Evolutionary conservation across 2,888 invertebrate species (phyloP).

Genomic region (Acrocera orbiculus): DNA sequence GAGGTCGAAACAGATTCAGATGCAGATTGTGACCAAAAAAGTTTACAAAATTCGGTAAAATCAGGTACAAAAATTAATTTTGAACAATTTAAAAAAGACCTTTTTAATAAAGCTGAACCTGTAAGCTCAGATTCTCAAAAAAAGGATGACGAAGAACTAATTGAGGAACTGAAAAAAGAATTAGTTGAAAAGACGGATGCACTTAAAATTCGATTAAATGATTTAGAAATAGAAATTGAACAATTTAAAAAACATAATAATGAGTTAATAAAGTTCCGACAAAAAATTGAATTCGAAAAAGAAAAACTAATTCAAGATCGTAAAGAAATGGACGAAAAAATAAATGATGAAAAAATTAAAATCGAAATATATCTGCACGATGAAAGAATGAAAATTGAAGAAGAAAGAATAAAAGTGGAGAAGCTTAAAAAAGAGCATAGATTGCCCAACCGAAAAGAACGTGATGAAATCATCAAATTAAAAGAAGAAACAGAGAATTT

Average conservation of each 20-base stretch:
- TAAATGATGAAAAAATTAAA: slow-evolving; percentile 46
- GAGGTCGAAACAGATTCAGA: slow-evolving; percentile 6
- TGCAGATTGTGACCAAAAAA: slow-evolving; percentile 7
- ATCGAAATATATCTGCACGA: slow-evolving; percentile 48
- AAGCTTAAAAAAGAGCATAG: slow-evolving; percentile 50
- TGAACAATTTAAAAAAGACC: slow-evolving; percentile 22
- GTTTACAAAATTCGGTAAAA: slow-evolving; percentile 5
- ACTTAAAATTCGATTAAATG: slow-evolving; percentile 41
- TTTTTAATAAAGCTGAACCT: slow-evolving; percentile 15
- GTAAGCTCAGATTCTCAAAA: neutral
- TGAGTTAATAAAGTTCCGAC: slow-evolving; percentile 36
- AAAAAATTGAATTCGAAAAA: slow-evolving; percentile 42
- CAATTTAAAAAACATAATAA: slow-evolving; percentile 37
- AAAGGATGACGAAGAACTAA: slow-evolving; percentile 1
- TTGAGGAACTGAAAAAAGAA: slow-evolving; percentile 9
- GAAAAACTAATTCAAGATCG: slow-evolving; percentile 45
- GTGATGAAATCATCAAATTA: slow-evolving; percentile 46
- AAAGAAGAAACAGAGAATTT: slow-evolving; percentile 46
- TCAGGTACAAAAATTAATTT: slow-evolving; percentile 14
- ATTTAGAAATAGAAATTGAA: slow-evolving; percentile 46
- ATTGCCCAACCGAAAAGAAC: slow-evolving; percentile 48
- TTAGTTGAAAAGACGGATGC: slow-evolving; percentile 33
- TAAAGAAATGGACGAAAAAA: slow-evolving; percentile 37
- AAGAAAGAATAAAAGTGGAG: slow-evolving; percentile 46
- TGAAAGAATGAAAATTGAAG: slow-evolving; percentile 48